Base-by-base conservation (phyloP, 2,113 vertebrate genomes). In the Pygoscelis antarcticus region DNA sequence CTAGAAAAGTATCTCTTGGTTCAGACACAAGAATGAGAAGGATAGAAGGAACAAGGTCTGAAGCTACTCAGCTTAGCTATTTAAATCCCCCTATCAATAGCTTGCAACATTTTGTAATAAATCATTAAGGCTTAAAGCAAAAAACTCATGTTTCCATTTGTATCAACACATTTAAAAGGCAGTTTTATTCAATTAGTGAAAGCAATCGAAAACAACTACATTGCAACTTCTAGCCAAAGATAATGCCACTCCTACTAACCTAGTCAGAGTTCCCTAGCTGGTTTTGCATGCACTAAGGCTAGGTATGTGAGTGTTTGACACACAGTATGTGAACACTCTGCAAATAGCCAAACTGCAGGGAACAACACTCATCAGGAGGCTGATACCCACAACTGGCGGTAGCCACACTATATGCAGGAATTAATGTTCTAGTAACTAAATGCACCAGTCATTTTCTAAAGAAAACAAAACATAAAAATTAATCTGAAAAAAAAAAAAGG, bases 301-400 rank as follows among this genome's bases (percentile, higher is more conserved):
- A 16, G 15, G 32, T 34, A 23, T 1, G 7, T 0, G 13, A 17
- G 32, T 14, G 22, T 40, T 27, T 36, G 30, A 74, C 30, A 71
- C 2, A 4, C 17, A 26, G 44, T 1, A 20, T 0, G 0, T 2
- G 30, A 78, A 57, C 8, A 27, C 20, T 38, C 52, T 64, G 65
- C 44, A 40, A 79, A 51, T 2, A 91, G 42, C n/a, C 87, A 79
- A 22, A 42, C 22, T 16, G 51, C 34, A 90, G 46, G 23, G 27
- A 75, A 34, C 6, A 58, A 42, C 0, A 0, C 4, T 54, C 32
- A 10, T 1, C 3, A 19, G 18, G 42, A 82, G 13, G 6, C 30
- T 42, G 42, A 42, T 16, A 7, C 42, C 62, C 27, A 44, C 23
- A 21, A 16, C 32, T 17, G 32, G 8, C 2, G 1, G 10, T 19